Evolutionary conservation across 2,113 vertebrate genomes (phyloP).

Genomic region (Paramisgurnus dabryanus): DNA sequence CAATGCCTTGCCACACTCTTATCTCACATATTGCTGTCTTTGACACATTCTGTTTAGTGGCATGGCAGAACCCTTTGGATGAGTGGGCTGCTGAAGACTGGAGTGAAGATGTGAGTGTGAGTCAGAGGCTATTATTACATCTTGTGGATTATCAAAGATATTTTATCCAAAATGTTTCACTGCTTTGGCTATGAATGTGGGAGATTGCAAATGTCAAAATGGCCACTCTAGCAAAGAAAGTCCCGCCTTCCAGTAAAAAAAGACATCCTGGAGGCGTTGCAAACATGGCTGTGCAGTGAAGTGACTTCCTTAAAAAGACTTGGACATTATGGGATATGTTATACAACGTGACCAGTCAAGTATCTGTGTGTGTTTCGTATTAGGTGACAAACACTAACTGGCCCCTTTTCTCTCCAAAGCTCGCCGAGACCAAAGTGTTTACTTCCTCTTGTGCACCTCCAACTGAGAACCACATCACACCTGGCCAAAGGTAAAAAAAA

Average conservation of each 20-base stretch:
- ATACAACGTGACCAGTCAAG: background rate
- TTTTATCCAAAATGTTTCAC: no score
- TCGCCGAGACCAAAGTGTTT: conserved; percentile 96
- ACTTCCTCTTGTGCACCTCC: conserved; percentile 87
- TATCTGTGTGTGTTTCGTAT: background rate
- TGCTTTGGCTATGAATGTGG: no score
- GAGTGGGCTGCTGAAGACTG: conserved; percentile 96
- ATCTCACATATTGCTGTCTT: conserved; percentile 8
- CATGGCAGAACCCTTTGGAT: conserved; percentile 89
- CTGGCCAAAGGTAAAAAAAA: conserved; percentile 82
- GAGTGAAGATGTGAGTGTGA: conserved; percentile 91
- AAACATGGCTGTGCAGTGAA: no score
- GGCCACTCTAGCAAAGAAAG: no score
- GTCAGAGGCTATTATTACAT: conserved; percentile 44
- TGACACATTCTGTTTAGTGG: conserved; percentile 66
- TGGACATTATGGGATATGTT: no score
- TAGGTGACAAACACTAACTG: background rate
- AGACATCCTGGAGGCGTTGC: no score
- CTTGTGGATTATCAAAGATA: background rate
- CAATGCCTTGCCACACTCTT: background rate
- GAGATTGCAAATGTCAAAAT: no score
- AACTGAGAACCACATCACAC: conserved; percentile 82
- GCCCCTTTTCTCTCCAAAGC: conserved; percentile 69
- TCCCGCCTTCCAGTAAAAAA: no score
- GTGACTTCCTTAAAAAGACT: no score